Evolutionary conservation across 2,113 vertebrate species (phyloP).

Genomic region (Alectura lathami): DNA sequence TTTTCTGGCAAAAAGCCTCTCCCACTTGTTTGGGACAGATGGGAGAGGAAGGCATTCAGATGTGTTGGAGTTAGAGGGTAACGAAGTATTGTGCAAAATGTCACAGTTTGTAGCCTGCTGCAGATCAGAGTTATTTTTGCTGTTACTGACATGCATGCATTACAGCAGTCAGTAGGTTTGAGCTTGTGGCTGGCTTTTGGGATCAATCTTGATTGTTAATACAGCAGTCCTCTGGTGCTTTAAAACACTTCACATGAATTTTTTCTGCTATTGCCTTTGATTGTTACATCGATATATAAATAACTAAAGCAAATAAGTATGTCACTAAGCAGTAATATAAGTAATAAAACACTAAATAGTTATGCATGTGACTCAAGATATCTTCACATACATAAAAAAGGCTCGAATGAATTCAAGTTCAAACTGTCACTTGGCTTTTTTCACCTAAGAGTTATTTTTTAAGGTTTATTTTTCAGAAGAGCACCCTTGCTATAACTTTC

Average conservation of each 20-base stretch:
- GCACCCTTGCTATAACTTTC: not conserved
- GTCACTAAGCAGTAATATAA: not conserved
- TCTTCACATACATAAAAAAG: not conserved
- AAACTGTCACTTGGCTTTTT: not conserved
- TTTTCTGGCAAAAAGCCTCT: conserved; percentile 32
- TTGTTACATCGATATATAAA: not conserved
- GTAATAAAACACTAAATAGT: not conserved
- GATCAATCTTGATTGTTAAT: not conserved
- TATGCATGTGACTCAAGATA: not conserved
- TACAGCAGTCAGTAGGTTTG: not conserved
- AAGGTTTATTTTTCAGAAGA: not conserved
- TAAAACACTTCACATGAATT: not conserved
- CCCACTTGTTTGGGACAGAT: conserved; percentile 36
- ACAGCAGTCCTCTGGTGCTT: not conserved
- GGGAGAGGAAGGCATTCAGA: conserved; percentile 8
- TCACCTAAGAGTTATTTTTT: not conserved
- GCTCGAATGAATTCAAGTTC: not conserved
- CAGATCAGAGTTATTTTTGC: conserved; percentile 24
- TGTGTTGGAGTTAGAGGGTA: not conserved
- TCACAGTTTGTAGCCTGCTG: not conserved
- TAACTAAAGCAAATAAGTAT: not conserved
- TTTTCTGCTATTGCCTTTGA: not conserved
- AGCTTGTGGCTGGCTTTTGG: not conserved
- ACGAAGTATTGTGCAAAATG: conserved; percentile 4
- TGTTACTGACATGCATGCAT: not conserved